Conservation (phyloP, 2,888 invertebrate genomes). For the Gymnosoma rotundatum region DNA sequence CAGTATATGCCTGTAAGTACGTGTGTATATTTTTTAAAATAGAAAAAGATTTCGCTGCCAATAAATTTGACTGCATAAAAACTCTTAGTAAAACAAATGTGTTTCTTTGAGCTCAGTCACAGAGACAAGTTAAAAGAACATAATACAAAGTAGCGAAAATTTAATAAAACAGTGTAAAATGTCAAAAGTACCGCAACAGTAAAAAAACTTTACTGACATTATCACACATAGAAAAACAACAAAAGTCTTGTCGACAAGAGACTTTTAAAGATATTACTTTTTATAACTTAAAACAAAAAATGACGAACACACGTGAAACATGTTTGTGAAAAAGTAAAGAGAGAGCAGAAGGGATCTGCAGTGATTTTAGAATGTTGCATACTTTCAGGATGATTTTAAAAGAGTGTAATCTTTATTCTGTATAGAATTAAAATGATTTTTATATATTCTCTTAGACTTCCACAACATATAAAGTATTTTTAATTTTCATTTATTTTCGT, state of each 20-base stretch:
- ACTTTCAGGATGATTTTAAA: too few relatives aligned
- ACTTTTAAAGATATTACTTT: slow-evolving; percentile 40
- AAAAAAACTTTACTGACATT: slow-evolving; percentile 6
- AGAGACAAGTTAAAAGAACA: background rate
- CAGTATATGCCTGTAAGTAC: too few relatives aligned
- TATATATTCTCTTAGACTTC: too few relatives aligned
- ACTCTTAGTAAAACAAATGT: slow-evolving; percentile 10
- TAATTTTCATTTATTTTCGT: too few relatives aligned
- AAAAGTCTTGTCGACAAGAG: slow-evolving; percentile 41
- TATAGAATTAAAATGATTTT: too few relatives aligned
- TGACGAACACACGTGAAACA: background rate
- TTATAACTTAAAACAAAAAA: background rate
- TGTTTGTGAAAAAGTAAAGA: background rate
- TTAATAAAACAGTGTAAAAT: slow-evolving; percentile 60
- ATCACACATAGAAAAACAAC: slow-evolving; percentile 4
- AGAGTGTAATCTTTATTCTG: too few relatives aligned
- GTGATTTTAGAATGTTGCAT: too few relatives aligned
- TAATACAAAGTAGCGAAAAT: slow-evolving; percentile 40
- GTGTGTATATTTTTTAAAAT: background rate
- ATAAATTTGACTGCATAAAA: slow-evolving; percentile 40
- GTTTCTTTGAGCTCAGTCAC: slow-evolving; percentile 5
- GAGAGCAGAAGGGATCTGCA: background rate
- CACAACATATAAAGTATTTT: too few relatives aligned
- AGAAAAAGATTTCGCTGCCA: slow-evolving; percentile 29
- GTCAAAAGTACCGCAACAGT: slow-evolving; percentile 51